Evolutionary conservation across 2,113 vertebrate species (phyloP).

Genomic region (Varanus komodoensis): DNA sequence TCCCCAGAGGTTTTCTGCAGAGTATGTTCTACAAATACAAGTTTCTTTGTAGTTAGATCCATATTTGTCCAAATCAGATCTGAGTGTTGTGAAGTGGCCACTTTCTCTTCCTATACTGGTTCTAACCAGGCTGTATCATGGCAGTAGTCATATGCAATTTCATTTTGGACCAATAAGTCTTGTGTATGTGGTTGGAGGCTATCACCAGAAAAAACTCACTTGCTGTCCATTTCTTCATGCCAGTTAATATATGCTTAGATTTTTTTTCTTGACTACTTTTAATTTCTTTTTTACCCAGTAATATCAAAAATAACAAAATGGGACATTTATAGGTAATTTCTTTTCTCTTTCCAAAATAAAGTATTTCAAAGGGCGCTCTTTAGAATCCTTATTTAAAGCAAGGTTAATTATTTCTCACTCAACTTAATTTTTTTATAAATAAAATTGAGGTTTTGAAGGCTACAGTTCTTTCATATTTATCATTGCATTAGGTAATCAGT

Average conservation of each 20-base stretch:
- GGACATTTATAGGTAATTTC: conserved; percentile 77
- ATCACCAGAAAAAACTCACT: conserved; percentile 33
- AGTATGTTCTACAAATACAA: conserved; percentile 17
- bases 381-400: conserved; percentile 76
- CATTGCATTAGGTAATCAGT: conserved; percentile 35
- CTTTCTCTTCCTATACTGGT: conserved; percentile 30
- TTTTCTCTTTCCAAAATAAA: conserved; percentile 75
- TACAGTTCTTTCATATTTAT: conserved; percentile 43
- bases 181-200: neutral
- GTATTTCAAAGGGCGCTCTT: conserved; percentile 81
- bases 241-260: conserved; percentile 40
- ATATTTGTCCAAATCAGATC: conserved; percentile 4
- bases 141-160: conserved; percentile 50
- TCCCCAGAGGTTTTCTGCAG: conserved; percentile 34
- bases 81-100: neutral
- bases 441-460: conserved; percentile 51
- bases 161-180: conserved; percentile 33
- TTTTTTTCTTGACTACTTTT: conserved; percentile 36
- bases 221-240: conserved; percentile 19
- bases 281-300: conserved; percentile 64
- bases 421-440: conserved; percentile 57
- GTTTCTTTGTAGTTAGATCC: conserved; percentile 36
- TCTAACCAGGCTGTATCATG: conserved; percentile 24
- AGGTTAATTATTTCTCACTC: conserved; percentile 56
- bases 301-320: conserved; percentile 78